A percentile compares a stretch with the other conserved stretches of the same genome.
Evolutionary conservation across 2,888 invertebrate genomes (phyloP).

Genomic region (Patella caerulea): DNA sequence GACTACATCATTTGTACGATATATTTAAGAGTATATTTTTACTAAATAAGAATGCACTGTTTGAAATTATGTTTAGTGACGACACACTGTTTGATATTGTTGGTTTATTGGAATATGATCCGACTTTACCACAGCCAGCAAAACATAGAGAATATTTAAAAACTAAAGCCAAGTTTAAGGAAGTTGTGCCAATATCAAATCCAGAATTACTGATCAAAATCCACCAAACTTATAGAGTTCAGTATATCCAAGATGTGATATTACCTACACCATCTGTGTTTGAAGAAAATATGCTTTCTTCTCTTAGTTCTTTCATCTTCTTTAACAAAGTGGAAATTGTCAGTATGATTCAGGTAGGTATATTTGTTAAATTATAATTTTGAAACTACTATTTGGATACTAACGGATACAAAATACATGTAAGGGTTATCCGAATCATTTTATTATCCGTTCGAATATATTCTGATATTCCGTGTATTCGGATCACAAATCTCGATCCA

Average conservation of each 20-base stretch:
- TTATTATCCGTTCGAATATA: too few relatives aligned
- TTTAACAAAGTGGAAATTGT: slow-evolving; percentile 99
- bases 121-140: slow-evolving; percentile 76
- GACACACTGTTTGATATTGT: slow-evolving; percentile 92
- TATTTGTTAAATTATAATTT: background rate
- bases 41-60: slow-evolving; percentile 95
- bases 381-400: too few relatives aligned
- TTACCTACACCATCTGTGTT: slow-evolving; percentile 98
- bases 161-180: slow-evolving; percentile 82
- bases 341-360: slow-evolving; percentile 83
- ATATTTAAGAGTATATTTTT: slow-evolving; percentile 99
- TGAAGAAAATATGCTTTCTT: slow-evolving; percentile 98
- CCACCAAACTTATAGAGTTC: slow-evolving; percentile 99
- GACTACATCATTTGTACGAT: slow-evolving; percentile 93
- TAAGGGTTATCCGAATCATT: too few relatives aligned
- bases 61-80: slow-evolving; percentile 97
- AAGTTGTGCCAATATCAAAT: slow-evolving; percentile 92
- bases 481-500: too few relatives aligned
- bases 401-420: too few relatives aligned
- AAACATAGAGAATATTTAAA: slow-evolving; percentile 94
- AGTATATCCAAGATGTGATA: slow-evolving; percentile 98
- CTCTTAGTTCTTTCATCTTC: slow-evolving; percentile 98
- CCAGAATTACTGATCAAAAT: slow-evolving; percentile 96
- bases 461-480: background rate
- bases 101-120: slow-evolving; percentile 98